Evolutionary conservation across 2,797 vertebrate genomes (phyloP), one percentile per base, ranked within the genome.

Genomic region (Aphelocoma californica): DNA sequence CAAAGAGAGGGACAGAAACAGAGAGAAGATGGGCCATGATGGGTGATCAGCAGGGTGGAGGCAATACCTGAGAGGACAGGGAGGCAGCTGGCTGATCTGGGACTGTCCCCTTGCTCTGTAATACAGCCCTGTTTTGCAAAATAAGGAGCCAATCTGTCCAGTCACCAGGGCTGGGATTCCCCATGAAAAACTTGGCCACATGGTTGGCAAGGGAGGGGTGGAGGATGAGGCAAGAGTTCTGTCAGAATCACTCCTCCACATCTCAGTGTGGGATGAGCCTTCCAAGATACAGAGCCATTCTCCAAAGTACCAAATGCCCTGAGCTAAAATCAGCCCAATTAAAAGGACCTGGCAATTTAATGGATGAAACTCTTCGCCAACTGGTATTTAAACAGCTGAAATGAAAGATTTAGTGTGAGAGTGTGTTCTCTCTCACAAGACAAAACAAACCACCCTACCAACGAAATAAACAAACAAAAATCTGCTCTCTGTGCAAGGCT

Each of bases 141-240:
- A 81, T 74, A 85, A 92, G 82, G 67, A 93, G 54, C 53, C 78
- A 50, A 85, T 36, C 69, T 66, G 51, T 31, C 67, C 83, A 88
- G 90, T 92, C 94, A 95, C 83, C 56, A 56, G 86, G 83, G 83
- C 86, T 88, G 86, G 91, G 93, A 91, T 90, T 96, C 78, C 91
- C 93, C 64, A 16, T 69, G 83, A 65, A 94, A 93, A 95, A 69
- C 18, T 3, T 92, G 50, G 86, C 81, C 84, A 87, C 61, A 67
- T 80, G 92, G 86, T 15, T 93, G 85, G 32, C 70, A 91, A 91
- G 91, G 86, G 92, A 95, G 90, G 88, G 67, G 95, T 88, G 53
- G 74, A 95, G n/a, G 36, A 88, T 96, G 94, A 95, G 60, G 96
- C 83, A 94, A 94, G 90, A 95, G 67, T 58, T 88, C 57, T 95